Conservation (phyloP, 1,140 invertebrate species). For the Drosophila tropicalis region DNA sequence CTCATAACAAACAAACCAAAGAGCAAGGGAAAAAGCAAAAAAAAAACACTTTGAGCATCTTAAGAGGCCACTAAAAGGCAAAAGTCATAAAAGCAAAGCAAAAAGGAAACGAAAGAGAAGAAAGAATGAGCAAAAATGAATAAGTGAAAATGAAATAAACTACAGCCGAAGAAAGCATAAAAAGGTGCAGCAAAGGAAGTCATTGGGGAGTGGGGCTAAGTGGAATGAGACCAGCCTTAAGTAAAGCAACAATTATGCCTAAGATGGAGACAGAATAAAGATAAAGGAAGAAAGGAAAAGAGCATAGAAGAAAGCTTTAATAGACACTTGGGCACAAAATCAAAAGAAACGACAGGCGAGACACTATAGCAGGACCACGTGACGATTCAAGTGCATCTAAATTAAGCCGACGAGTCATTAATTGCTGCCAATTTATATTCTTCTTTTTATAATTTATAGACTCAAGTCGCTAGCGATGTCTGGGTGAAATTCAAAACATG, state of each 20-base stretch:
- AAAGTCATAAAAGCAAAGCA: conserved; percentile 73
- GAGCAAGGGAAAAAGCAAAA: conserved; percentile 15
- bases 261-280: conserved; percentile 40
- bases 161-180: conserved; percentile 60
- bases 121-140: conserved; percentile 56
- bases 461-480: not conserved
- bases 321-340: conserved; percentile 55
- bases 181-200: conserved; percentile 51
- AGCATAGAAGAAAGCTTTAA: conserved; percentile 52
- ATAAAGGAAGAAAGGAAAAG: not conserved
- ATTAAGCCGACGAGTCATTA: conserved; percentile 56
- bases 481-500: too few species aligned
- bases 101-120: conserved; percentile 17
- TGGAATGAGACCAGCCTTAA: conserved; percentile 37
- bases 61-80: conserved; percentile 79
- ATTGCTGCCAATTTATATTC: conserved; percentile 69
- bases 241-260: conserved; percentile 80
- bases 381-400: conserved; percentile 28
- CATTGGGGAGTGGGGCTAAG: not conserved
- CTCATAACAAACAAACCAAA: conserved; percentile 28
- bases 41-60: conserved; percentile 62
- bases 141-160: conserved; percentile 79
- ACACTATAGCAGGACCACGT: not conserved
- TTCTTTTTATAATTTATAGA: conserved; percentile 21
- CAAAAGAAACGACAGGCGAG: conserved; percentile 25